Conservation (phyloP, 2,888 invertebrate species). For the Dasypogon diadema region DNA sequence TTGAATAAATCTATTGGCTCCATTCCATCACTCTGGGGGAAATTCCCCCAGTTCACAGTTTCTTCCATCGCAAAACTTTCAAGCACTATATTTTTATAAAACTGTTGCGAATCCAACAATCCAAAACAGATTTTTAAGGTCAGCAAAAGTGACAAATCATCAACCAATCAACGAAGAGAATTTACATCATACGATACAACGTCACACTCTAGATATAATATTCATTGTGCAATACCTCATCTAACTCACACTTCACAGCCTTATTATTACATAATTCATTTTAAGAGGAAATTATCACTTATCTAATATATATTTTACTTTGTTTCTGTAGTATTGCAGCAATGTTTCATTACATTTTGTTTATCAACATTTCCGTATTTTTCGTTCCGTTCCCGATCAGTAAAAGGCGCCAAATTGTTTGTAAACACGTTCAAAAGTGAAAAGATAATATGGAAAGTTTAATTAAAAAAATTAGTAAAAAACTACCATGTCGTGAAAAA, state of each 20-base stretch:
- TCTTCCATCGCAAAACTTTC: conserved; percentile 34
- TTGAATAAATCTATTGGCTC: conserved; percentile 63
- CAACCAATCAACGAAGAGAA: conserved; percentile 65
- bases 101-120: conserved; percentile 14
- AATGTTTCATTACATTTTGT: too few relatives aligned
- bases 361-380: too few relatives aligned
- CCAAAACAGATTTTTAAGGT: conserved; percentile 46
- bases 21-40: conserved; percentile 54
- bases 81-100: background rate
- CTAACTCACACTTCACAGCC: too few relatives aligned
- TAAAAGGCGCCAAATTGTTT: conserved; percentile 18
- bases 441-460: conserved; percentile 43
- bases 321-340: too few relatives aligned
- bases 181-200: conserved; percentile 67
- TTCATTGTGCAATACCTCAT: too few relatives aligned
- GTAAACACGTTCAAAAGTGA: background rate
- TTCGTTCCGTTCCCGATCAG: background rate
- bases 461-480: conserved; percentile 56
- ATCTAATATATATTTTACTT: too few relatives aligned
- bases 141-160: conserved; percentile 53
- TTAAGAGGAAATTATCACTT: too few relatives aligned
- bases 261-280: too few relatives aligned
- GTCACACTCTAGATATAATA: conserved; percentile 58
- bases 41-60: conserved; percentile 49
- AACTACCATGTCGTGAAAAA: conserved; percentile 64